Conservation (phyloP, 2,113 vertebrate species). For the Ovibos moschatus region DNA sequence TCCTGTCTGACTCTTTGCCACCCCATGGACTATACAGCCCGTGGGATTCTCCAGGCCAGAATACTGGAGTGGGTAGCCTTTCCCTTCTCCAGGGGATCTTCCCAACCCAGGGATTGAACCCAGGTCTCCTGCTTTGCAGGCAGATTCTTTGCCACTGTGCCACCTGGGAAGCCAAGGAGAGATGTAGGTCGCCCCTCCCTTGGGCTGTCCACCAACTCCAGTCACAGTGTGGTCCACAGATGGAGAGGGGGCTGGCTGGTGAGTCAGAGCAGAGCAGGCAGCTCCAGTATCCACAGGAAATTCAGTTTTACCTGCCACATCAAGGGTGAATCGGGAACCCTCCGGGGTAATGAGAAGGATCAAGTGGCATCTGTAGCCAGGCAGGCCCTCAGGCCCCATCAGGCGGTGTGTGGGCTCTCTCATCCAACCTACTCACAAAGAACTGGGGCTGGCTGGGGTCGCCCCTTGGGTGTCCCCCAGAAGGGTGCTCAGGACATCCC, state of each 20-base stretch:
- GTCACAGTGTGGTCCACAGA: background rate
- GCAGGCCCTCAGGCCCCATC: background rate
- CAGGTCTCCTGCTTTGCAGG: background rate
- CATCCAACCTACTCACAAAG: background rate
- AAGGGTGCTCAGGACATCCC: background rate
- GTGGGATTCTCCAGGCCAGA: background rate
- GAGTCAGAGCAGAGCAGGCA: background rate
- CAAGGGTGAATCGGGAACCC: background rate
- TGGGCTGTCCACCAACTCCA: background rate
- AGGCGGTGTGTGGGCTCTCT: background rate
- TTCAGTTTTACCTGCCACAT: background rate
- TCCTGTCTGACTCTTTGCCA: background rate
- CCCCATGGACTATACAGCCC: background rate
- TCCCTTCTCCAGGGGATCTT: background rate
- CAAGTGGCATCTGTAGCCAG: background rate
- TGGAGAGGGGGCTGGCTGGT: background rate
- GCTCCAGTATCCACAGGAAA: background rate
- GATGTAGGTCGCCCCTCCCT: background rate
- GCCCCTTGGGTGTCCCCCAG: background rate
- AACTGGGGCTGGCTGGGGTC: background rate
- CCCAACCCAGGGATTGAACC: background rate
- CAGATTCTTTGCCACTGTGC: rapidly evolving
- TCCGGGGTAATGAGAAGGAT: background rate
- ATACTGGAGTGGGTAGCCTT: background rate
- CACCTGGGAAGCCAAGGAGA: background rate